Base-by-base conservation (phyloP, 1,140 invertebrate genomes). In the Saccostrea cuccullata region DNA sequence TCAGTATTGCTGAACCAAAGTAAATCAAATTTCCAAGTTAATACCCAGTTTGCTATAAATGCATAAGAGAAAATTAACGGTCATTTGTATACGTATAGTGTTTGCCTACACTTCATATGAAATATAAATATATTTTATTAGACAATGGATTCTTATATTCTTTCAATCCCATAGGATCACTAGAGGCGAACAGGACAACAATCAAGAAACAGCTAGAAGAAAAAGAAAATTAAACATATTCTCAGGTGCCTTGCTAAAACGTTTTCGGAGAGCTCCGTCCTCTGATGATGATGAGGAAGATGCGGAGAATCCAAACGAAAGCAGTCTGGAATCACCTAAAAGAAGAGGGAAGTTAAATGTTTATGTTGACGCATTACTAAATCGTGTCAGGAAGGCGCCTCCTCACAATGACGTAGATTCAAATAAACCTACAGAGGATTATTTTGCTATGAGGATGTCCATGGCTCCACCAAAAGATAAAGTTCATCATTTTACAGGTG, bases 381-480 rank as follows among this genome's bases (percentile, higher is more conserved):
- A 36, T 40, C 23, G 30, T 36, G 70, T 77, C 5, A 36, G 30
- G 26, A 77, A 11, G 30, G 23, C 23, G 2, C 70, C 23, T 12
- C 6, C 30, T 5, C 8, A 77, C 2, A 30, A 12, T 77, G 70
- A 77, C 0, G 26, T 11, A 30, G 26, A 11, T 5, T 11, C 26
- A 77, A 26, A 77, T 15, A 77, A 13, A 12, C 30, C 26, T 12
- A 77, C 30, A 15, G 70, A 73, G 12, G 70, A 36, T 36, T 77
- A 77, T 26, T 36, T 77, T 36, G 70, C 30, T 13, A 77, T 77
- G 70, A 26, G 70, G 5, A 77, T 77, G 70, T 77, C 70, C 23
- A 30, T 36, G 30, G 70, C 70, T 77, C 70, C 70, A 77, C 70
- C 70, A 77, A 77, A 77, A 26, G 70, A 77, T 13, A 15, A 12